Conservation (phyloP, 2,888 invertebrate species). For the Altica lythri region DNA sequence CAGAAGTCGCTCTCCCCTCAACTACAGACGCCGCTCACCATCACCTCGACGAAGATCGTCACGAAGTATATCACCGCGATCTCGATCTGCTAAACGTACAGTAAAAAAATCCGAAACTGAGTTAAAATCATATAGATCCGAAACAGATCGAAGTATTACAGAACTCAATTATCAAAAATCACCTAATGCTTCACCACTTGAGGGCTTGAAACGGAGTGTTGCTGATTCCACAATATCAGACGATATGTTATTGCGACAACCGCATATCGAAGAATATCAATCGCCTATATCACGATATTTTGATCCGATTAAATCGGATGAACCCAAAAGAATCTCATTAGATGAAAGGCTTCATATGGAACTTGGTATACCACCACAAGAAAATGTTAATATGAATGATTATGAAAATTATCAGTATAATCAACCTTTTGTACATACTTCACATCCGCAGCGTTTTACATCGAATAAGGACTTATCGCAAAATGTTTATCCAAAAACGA, state of each 20-base stretch:
- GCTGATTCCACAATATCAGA: constrained; percentile 63
- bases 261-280: constrained; percentile 44
- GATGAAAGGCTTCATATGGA: constrained; percentile 66
- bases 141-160: no score
- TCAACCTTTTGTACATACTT: constrained; percentile 17
- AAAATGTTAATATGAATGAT: constrained; percentile 57
- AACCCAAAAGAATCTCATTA: constrained; percentile 64
- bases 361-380: no score
- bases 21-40: constrained; percentile 22
- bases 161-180: constrained; percentile 12
- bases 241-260: constrained; percentile 53
- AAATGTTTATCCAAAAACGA: constrained; percentile 14
- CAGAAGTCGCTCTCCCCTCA: constrained; percentile 17
- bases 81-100: no score
- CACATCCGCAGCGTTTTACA: neutral
- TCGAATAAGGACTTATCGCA: neutral
- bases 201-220: constrained; percentile 56
- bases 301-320: constrained; percentile 40
- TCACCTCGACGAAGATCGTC: constrained; percentile 39
- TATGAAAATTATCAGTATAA: constrained; percentile 32
- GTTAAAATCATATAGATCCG: no score
- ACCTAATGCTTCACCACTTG: constrained; percentile 50
- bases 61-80: constrained; percentile 25
- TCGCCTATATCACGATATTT: constrained; percentile 41
- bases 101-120: no score